Evolutionary conservation across 2,113 vertebrate genomes (phyloP).

Genomic region (Oenanthe melanoleuca): DNA sequence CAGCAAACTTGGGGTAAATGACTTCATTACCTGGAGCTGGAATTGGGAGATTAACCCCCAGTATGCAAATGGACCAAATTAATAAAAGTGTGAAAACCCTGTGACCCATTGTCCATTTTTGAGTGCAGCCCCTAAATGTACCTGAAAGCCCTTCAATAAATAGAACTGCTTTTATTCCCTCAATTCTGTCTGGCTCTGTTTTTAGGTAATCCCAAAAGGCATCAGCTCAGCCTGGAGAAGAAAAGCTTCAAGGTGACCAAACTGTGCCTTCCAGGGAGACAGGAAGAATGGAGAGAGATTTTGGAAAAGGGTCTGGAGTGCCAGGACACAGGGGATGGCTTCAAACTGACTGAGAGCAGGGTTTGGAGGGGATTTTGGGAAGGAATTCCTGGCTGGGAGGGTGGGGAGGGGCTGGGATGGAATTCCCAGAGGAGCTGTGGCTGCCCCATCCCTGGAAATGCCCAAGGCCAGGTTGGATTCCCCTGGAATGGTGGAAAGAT

Average conservation of each 20-base stretch:
- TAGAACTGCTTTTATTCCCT: neutral
- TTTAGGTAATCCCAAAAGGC: neutral
- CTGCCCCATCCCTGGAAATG: neutral
- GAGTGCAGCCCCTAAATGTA: neutral
- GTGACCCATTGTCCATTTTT: neutral
- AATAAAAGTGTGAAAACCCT: neutral
- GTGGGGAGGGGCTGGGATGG: neutral
- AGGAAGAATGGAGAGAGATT: too few species aligned
- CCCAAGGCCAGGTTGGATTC: neutral
- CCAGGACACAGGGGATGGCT: too few species aligned
- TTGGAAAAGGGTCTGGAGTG: too few species aligned
- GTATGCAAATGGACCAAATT: neutral
- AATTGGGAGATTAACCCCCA: neutral
- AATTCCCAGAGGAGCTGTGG: neutral
- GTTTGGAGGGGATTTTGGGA: too few species aligned
- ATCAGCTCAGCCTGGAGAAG: too few species aligned
- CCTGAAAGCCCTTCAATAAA: neutral
- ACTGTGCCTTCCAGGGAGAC: too few species aligned
- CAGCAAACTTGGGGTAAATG: neutral
- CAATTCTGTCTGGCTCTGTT: neutral
- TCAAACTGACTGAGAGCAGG: too few species aligned
- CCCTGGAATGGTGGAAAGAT: fast-evolving
- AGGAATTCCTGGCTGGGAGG: neutral
- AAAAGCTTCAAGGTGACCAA: too few species aligned
- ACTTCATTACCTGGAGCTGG: neutral